Percentiles rank a stretch among this genome's conserved stretches.
Evolutionary conservation across 2,113 vertebrate species (phyloP).

Genomic region (Phylloscopus trochiloides): DNA sequence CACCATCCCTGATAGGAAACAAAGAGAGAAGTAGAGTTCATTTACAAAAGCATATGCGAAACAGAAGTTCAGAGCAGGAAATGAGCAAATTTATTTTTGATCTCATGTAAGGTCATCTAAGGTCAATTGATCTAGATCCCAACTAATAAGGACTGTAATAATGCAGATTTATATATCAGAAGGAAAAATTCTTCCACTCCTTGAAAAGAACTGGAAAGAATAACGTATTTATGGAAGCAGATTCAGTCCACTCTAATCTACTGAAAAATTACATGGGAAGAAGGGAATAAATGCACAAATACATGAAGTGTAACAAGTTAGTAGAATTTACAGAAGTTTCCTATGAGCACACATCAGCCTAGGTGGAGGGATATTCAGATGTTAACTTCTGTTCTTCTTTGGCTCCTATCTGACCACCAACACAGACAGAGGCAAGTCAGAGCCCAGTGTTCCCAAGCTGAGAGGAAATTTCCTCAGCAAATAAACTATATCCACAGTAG

Average conservation of each 20-base stretch:
- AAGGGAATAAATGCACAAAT: neutral
- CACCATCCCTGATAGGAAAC: neutral
- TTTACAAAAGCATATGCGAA: neutral
- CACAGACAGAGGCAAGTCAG: rapidly evolving
- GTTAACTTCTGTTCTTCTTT: neutral
- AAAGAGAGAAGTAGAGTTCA: neutral
- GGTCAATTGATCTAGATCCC: neutral
- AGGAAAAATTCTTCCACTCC: neutral
- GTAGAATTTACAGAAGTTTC: neutral
- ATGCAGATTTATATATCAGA: neutral
- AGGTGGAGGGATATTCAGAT: neutral
- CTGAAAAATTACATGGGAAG: neutral
- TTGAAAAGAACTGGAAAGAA: neutral
- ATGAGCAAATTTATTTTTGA: neutral
- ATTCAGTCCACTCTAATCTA: neutral
- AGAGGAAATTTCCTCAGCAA: neutral
- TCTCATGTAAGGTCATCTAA: neutral
- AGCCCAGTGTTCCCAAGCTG: neutral
- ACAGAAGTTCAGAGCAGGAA: neutral
- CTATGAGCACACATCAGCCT: neutral
- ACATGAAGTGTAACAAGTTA: neutral
- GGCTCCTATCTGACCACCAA: neutral
- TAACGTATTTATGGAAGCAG: neutral
- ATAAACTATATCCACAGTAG: neutral
- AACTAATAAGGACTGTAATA: neutral